These are phyloP conservation scores for Mohoua ochrocephala DNA, from an alignment of 2,113 vertebrate genomes.

Conservation along the genomic window DNA sequence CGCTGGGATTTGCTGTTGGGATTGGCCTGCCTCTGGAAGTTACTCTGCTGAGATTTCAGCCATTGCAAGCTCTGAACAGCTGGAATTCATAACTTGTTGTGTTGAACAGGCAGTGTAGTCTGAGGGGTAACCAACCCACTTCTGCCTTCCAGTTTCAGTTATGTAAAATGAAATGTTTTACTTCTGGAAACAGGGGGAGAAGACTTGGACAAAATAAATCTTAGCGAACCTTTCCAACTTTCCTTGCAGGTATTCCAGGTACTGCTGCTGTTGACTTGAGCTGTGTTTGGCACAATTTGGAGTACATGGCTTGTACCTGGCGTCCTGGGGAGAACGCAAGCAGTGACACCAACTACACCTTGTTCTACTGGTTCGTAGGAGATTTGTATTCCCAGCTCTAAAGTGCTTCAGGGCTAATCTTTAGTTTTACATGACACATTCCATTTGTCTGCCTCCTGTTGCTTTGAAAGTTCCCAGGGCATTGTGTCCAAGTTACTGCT, in stretches of 20 bases:
- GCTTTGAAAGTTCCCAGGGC: not conserved
- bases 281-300: conserved; percentile 52
- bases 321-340: not conserved
- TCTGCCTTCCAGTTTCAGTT: not conserved
- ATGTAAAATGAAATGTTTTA: not conserved
- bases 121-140: not conserved
- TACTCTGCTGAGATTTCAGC: not conserved
- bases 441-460: not conserved
- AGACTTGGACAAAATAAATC: not conserved
- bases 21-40: not conserved
- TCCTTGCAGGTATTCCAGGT: conserved; percentile 36
- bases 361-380: conserved; percentile 61
- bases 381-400: not conserved
- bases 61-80: not conserved
- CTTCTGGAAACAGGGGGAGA: not conserved
- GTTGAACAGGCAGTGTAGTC: not conserved
- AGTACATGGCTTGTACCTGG: conserved; percentile 55
- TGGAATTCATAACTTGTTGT: not conserved
- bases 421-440: not conserved
- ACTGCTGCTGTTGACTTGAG: conserved; percentile 41
- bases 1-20: not conserved
- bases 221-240: not conserved
- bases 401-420: not conserved
- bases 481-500: not conserved
- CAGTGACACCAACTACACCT: not conserved